These are phyloP conservation scores for Lucinisca nassula DNA, from an alignment of 2,888 invertebrate genomes.

Conservation along the genomic window DNA sequence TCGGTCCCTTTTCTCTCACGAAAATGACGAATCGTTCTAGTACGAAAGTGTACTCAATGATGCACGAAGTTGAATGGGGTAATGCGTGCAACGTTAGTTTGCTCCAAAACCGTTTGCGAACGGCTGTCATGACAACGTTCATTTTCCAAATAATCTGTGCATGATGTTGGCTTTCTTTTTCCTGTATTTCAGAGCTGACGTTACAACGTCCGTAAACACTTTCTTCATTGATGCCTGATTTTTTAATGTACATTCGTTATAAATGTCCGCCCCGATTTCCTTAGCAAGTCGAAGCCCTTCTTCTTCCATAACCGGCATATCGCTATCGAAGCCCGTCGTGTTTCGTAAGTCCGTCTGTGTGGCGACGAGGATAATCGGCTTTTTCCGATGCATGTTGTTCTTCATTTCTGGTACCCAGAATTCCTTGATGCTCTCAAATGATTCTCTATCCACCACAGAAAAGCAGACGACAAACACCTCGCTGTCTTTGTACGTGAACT, in stretches of 20 bases:
- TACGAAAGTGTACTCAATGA: neutral
- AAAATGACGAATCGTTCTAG: neutral
- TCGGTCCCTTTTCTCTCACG: neutral
- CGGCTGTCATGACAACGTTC: slow-evolving; percentile 34
- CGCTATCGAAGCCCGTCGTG: slow-evolving; percentile 69
- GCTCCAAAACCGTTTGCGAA: neutral
- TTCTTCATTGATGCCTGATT: slow-evolving; percentile 70
- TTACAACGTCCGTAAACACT: slow-evolving; percentile 77
- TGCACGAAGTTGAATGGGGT: neutral
- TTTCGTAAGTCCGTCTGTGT: slow-evolving; percentile 79
- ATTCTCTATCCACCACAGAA: slow-evolving; percentile 80
- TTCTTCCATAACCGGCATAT: slow-evolving; percentile 71
- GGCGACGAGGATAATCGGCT: slow-evolving; percentile 79
- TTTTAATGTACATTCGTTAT: slow-evolving; percentile 76
- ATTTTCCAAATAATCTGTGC: slow-evolving; percentile 69
- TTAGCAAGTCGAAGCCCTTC: slow-evolving; percentile 76
- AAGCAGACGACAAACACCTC: slow-evolving; percentile 81
- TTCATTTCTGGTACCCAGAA: slow-evolving; percentile 81
- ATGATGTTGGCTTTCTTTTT: slow-evolving; percentile 75
- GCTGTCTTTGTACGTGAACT: slow-evolving; percentile 80
- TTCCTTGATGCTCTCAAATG: slow-evolving; percentile 76
- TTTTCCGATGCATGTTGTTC: slow-evolving; percentile 74
- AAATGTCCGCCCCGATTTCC: slow-evolving; percentile 76
- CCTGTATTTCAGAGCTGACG: slow-evolving; percentile 75
- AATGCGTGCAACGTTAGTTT: neutral